These are phyloP conservation scores for Drosophila miranda DNA, from an alignment of 1,140 invertebrate genomes.

Conservation along the genomic window DNA sequence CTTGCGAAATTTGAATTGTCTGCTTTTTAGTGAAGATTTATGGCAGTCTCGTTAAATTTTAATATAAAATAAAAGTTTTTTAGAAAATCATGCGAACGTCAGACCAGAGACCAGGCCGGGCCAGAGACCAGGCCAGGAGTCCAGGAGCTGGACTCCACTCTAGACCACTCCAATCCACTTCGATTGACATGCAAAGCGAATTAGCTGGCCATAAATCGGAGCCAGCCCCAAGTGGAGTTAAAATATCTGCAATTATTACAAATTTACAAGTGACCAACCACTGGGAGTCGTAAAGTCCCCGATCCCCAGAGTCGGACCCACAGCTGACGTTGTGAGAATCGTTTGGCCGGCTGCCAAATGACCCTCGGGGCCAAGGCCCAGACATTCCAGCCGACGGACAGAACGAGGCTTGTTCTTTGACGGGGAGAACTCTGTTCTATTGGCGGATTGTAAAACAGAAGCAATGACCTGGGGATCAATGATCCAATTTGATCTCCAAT, in stretches of 20 bases:
- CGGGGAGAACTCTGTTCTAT: too few relatives aligned
- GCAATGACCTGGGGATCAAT: too few relatives aligned
- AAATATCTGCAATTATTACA: conserved; percentile 64
- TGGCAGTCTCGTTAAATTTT: conserved; percentile 81
- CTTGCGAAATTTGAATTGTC: conserved; percentile 78
- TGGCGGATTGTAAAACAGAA: too few relatives aligned
- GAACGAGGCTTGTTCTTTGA: too few relatives aligned
- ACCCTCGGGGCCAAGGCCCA: too few relatives aligned
- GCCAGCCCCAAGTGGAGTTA: conserved; percentile 19
- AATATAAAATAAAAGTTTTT: conserved; percentile 81
- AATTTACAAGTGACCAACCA: conserved; percentile 49
- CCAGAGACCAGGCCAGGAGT: too few relatives aligned
- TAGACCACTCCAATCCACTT: conserved; percentile 8
- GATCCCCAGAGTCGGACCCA: background rate
- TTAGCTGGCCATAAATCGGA: conserved; percentile 65
- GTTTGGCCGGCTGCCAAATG: too few relatives aligned
- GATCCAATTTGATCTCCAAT: background rate
- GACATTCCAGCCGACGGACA: too few relatives aligned
- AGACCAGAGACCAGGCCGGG: too few relatives aligned
- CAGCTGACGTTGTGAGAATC: too few relatives aligned
- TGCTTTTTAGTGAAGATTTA: conserved; percentile 80
- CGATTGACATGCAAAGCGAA: conserved; percentile 78
- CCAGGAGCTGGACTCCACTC: background rate
- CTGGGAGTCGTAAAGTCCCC: conserved; percentile 35
- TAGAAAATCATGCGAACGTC: conserved; percentile 55